These are phyloP conservation scores for Sapayoa aenigma DNA, from an alignment of 2,113 vertebrate species.

Conservation along the genomic window DNA sequence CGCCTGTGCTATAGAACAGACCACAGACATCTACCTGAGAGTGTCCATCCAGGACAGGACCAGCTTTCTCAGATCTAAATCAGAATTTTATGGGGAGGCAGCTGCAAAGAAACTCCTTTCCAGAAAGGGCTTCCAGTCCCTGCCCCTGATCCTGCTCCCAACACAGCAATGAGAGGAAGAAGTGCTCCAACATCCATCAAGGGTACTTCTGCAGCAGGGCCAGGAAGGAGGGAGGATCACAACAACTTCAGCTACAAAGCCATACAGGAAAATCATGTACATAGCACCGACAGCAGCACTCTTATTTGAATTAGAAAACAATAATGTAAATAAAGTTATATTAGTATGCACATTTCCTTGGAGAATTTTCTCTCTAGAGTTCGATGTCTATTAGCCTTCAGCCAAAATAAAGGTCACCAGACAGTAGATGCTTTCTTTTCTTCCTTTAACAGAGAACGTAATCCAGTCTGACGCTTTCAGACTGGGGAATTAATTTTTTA, in stretches of 20 bases:
- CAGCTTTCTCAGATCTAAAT: neutral
- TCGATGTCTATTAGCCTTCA: conserved; percentile 58
- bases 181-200: rapidly evolving
- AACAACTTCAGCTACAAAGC: neutral
- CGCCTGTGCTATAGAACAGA: neutral
- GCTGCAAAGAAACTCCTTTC: neutral
- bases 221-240: neutral
- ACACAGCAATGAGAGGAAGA: neutral
- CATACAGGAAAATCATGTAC: neutral
- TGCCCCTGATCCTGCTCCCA: neutral
- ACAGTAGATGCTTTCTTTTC: conserved; percentile 44
- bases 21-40: neutral
- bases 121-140: neutral
- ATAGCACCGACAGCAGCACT: neutral
- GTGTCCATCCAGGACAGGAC: rapidly evolving
- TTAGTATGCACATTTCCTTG: conserved; percentile 19
- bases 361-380: conserved; percentile 47
- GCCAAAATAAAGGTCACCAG: conserved; percentile 73
- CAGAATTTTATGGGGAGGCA: neutral
- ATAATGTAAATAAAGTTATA: conserved; percentile 52
- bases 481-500: conserved; percentile 41
- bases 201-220: neutral
- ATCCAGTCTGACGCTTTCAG: conserved; percentile 53
- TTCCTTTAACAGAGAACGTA: conserved; percentile 43
- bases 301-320: conserved; percentile 62